Evolutionary conservation across 1,140 invertebrate genomes (phyloP).

Genomic region (Ceratoteleas bidentatus): DNA sequence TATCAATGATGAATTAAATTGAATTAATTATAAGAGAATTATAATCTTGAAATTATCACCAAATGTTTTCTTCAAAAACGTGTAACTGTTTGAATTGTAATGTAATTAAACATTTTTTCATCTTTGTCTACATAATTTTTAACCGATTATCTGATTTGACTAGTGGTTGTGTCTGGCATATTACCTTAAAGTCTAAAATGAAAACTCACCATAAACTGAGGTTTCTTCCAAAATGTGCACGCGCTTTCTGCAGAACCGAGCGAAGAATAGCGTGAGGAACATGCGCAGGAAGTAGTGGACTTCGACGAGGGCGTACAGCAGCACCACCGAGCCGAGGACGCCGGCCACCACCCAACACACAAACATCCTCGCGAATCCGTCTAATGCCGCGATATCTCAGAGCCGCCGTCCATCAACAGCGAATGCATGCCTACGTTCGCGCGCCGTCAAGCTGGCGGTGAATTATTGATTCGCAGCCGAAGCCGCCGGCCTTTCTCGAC

Average conservation of each 20-base stretch:
- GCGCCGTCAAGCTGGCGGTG: constrained; percentile 25
- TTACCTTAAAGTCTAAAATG: no score
- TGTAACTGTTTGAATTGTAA: no score
- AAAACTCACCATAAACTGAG: constrained; percentile 83
- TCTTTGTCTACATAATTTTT: no score
- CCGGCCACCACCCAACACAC: constrained; percentile 80
- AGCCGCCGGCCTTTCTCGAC: constrained; percentile 48
- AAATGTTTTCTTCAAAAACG: no score
- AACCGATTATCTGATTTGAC: no score
- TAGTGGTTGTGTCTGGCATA: no score
- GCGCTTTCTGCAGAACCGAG: constrained; percentile 84
- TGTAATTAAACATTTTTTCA: no score
- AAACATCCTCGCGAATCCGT: constrained; percentile 64
- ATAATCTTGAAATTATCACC: no score
- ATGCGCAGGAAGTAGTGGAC: constrained; percentile 87
- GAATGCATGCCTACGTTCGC: background rate
- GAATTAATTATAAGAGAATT: no score
- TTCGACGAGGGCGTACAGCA: constrained; percentile 84
- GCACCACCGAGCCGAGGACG: constrained; percentile 78
- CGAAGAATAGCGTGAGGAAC: constrained; percentile 83
- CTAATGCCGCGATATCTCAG: no score
- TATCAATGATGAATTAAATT: no score
- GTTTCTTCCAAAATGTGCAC: constrained; percentile 85
- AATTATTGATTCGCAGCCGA: constrained; percentile 72
- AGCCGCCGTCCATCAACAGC: background rate